phyloP scores from a whole-genome alignment of 2,113 vertebrate genomes.

The Strix uralensis region DNA sequence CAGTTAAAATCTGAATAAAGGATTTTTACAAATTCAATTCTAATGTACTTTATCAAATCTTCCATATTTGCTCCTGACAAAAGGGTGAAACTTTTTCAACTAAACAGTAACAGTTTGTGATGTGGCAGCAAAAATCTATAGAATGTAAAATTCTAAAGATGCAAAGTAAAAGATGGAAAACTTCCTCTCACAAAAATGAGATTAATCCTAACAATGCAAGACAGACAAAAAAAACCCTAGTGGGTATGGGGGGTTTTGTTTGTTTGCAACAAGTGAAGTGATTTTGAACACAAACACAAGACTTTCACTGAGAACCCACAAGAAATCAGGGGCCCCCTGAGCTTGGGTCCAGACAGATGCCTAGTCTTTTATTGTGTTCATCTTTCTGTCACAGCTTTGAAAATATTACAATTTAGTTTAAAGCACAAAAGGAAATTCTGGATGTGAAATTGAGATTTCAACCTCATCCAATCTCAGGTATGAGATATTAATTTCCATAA shows the following conservation, averaged over 20 bases:
- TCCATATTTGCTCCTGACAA: not conserved
- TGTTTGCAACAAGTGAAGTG: not conserved
- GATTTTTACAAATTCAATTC: not conserved
- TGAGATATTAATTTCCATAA: not conserved
- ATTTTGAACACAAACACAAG: not conserved
- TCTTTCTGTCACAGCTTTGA: not conserved
- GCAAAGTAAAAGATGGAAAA: not conserved
- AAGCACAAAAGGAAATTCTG: not conserved
- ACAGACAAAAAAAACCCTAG: not conserved
- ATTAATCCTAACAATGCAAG: not conserved
- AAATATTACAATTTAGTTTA: not conserved
- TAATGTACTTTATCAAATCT: not conserved
- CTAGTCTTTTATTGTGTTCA: not conserved
- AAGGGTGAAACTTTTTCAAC: not conserved
- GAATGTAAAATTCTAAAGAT: not conserved
- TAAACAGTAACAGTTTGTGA: not conserved
- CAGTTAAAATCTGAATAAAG: not conserved
- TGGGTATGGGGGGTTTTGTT: not conserved
- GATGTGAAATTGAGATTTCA: not conserved
- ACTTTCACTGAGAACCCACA: not conserved
- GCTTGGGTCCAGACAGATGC: not conserved
- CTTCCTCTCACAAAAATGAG: not conserved
- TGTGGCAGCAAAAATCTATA: not conserved
- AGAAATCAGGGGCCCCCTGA: not conserved
- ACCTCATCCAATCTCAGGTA: not conserved